These are phyloP conservation scores for Tachystola acroxantha DNA, from an alignment of 2,888 invertebrate species.

Conservation along the genomic window DNA sequence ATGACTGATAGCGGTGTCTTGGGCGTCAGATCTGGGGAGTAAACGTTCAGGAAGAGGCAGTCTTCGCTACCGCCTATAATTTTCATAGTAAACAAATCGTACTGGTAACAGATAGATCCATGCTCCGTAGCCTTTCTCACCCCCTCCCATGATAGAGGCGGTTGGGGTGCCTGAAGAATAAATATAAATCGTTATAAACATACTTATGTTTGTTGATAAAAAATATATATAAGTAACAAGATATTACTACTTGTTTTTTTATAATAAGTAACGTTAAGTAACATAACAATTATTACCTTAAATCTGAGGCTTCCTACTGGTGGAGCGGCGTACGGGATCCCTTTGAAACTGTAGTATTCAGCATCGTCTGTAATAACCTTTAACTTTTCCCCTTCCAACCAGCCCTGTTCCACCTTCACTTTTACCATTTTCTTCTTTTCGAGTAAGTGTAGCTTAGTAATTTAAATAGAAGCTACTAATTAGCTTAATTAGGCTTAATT, in stretches of 20 bases:
- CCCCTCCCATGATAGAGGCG: conserved; percentile 39
- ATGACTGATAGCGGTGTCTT: conserved; percentile 34
- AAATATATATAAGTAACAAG: too few species aligned
- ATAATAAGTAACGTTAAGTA: too few species aligned
- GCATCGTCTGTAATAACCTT: conserved; percentile 22
- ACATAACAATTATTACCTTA: conserved; percentile 50
- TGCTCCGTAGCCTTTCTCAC: conserved; percentile 37
- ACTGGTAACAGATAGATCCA: conserved; percentile 36
- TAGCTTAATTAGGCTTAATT: too few species aligned
- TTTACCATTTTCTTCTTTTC: conserved; percentile 17
- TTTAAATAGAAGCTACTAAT: too few species aligned
- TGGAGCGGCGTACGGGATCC: conserved; percentile 71
- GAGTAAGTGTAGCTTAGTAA: too few species aligned
- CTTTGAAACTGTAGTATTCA: conserved; percentile 43
- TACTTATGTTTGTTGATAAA: too few species aligned
- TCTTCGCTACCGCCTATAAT: conserved; percentile 35
- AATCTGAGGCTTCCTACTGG: conserved; percentile 66
- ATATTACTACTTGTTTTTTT: too few species aligned
- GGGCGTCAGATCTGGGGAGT: conserved; percentile 33
- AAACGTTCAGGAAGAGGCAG: conserved; percentile 50
- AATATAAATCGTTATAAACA: too few species aligned
- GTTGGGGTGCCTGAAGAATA: conserved; percentile 31
- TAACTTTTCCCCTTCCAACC: conserved; percentile 29
- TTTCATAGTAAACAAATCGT: conserved; percentile 20
- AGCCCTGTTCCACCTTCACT: conserved; percentile 34